Percentiles rank a stretch among this genome's conserved stretches.
Evolutionary conservation across 2,797 vertebrate species (phyloP).

Genomic region (Microchirus variegatus): DNA sequence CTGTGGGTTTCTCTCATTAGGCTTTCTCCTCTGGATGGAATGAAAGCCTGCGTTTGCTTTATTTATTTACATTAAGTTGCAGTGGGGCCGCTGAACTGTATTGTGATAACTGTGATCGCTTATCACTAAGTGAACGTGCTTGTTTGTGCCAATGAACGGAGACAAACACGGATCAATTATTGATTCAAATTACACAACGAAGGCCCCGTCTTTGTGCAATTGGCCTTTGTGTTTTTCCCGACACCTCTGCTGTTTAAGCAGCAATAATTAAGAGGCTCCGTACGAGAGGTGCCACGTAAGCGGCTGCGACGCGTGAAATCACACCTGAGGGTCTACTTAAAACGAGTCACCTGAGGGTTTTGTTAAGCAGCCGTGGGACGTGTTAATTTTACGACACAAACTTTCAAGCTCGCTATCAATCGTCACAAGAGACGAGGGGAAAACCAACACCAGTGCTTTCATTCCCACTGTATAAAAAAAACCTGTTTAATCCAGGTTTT

Average conservation of each 20-base stretch:
- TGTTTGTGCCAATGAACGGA: conserved; percentile 25
- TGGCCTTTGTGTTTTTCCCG: conserved; percentile 61
- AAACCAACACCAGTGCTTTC: conserved; percentile 24
- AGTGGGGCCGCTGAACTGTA: background rate
- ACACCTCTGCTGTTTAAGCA: conserved; percentile 71
- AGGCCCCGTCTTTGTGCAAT: conserved; percentile 56
- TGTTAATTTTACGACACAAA: conserved; percentile 48
- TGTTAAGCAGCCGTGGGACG: conserved; percentile 47
- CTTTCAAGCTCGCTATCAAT: conserved; percentile 24
- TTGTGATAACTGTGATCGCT: background rate
- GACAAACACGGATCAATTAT: conserved; percentile 62
- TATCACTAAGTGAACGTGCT: conserved; percentile 22
- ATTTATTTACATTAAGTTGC: conserved; percentile 2
- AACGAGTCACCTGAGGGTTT: conserved; percentile 76
- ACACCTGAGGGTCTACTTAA: conserved; percentile 75
- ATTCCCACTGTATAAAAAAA: too few species aligned
- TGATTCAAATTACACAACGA: conserved; percentile 63
- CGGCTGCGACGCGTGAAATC: conserved; percentile 65
- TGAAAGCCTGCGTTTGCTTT: background rate
- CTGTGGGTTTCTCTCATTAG: conserved; percentile 33
- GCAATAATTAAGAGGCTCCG: conserved; percentile 72
- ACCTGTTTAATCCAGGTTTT: too few species aligned
- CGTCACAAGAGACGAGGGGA: conserved; percentile 31
- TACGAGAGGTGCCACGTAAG: conserved; percentile 66
- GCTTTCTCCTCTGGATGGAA: conserved; percentile 5